Conservation (phyloP, 92 coral and sea anemone genomes). For the Muricea muricata region DNA sequence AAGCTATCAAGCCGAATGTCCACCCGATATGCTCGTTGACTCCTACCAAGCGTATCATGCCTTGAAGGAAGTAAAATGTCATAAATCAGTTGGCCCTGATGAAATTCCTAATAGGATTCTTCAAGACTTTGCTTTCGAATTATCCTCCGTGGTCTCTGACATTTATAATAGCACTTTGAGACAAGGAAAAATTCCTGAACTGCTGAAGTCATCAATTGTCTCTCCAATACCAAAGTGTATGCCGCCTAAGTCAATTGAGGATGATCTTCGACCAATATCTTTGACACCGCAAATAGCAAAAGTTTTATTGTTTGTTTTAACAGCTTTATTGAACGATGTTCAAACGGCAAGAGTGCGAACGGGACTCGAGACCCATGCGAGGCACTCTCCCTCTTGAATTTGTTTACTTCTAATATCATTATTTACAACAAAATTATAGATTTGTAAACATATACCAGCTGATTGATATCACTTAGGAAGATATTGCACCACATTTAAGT, state of each 20-base stretch:
- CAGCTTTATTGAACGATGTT: no score
- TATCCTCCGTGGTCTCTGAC: slow-evolving; percentile 26
- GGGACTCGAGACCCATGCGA: no score
- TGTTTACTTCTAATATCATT: no score
- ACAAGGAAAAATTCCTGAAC: slow-evolving; percentile 26
- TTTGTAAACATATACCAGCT: no score
- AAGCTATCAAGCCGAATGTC: background rate
- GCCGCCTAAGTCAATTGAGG: slow-evolving; percentile 23
- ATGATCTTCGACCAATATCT: slow-evolving; percentile 37
- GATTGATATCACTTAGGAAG: no score
- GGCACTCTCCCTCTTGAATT: no score
- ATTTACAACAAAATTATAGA: no score
- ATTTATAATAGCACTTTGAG: slow-evolving; percentile 25
- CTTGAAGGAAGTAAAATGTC: slow-evolving; percentile 4
- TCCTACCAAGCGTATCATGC: background rate
- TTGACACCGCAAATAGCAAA: slow-evolving; percentile 32
- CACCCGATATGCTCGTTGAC: background rate
- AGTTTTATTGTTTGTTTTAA: no score
- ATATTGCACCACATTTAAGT: no score
- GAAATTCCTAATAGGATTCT: background rate
- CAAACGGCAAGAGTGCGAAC: no score
- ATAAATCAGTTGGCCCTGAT: background rate
- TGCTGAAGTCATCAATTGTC: slow-evolving; percentile 36
- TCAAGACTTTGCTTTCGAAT: background rate
- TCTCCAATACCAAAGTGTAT: slow-evolving; percentile 30